A percentile compares a stretch with the other conserved stretches of the same genome.
These are phyloP conservation scores for Ovis aries DNA, from an alignment of 2,113 vertebrate genomes.

Conservation along the genomic window DNA sequence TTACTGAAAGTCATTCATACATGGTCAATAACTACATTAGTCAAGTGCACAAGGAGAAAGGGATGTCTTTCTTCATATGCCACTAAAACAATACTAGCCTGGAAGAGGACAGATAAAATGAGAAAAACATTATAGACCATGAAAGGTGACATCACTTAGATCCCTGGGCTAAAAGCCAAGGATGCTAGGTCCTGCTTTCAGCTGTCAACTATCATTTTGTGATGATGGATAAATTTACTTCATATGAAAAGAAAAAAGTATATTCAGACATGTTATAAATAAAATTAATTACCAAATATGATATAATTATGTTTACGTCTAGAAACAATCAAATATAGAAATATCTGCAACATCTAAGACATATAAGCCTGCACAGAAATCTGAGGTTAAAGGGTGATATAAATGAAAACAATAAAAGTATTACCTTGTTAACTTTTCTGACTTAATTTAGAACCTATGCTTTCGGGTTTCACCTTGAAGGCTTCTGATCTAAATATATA, in stretches of 20 bases:
- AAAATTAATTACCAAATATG: neutral
- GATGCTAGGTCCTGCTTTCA: neutral
- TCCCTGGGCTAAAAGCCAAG: neutral
- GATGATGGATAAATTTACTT: neutral
- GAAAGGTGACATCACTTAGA: neutral
- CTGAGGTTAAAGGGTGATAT: neutral
- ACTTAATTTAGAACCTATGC: slow-evolving; percentile 37
- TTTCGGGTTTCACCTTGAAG: neutral
- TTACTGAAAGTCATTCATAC: neutral
- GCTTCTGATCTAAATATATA: neutral
- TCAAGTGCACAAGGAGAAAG: neutral
- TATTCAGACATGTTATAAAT: neutral
- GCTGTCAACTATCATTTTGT: neutral
- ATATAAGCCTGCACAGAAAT: neutral
- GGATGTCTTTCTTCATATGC: neutral
- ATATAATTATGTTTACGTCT: slow-evolving; percentile 10
- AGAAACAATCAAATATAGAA: neutral
- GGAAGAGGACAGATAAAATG: neutral
- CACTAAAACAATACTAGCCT: neutral
- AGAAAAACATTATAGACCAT: neutral
- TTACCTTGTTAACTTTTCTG: slow-evolving; percentile 6
- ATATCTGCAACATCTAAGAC: neutral
- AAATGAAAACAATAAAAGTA: slow-evolving; percentile 2
- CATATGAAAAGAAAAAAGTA: neutral
- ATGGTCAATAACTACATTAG: neutral